Base-by-base conservation (phyloP, 2,888 invertebrate species). In the Andrena marginata region DNA sequence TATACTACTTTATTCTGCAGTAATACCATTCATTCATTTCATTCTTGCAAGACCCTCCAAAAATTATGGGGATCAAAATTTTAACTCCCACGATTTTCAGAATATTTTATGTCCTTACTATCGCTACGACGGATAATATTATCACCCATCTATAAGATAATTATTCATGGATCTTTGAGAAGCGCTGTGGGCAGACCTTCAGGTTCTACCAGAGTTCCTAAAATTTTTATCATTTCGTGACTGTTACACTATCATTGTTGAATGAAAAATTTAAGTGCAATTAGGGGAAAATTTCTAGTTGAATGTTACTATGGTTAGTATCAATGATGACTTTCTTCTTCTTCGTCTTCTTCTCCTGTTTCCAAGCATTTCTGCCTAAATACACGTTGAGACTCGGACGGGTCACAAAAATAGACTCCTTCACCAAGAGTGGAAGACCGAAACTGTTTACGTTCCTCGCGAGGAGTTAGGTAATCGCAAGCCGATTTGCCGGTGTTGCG, bases 381-480 rank as follows among this genome's bases (percentile, higher is more conserved):
- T 26, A 64, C 65, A 26, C 56, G 65, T 13, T 16, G 31, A 20
- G n/a, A 13, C 60, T 73, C 60, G 62, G 56, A 63, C 60, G 60
- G 33, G 49, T 0, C 68, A 26, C 74, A 51, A 72, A 86, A 85
- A 87, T 87, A 86, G 87, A 85, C 33, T 64, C 70, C 54, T 80
- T 56, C 67, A 62, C 35, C 56, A 69, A 63, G 26, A 42, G 70
- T 65, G 23, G 63, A 49, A 26, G 49, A 13, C 26, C 33, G 74
- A 70, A 74, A 74, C 16, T 70, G 81, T 82, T 82, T 82, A 82
- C 67, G 70, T 82, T 79, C 29, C 67, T 79, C 48, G 13, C 8
- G 42, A 8, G 16, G 10, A 33, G 60, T 78, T 81, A 73, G 73
- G 64, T 78, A 81, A 73, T 56, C 54, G 35, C 8, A 10, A 10